phyloP scores from a whole-genome alignment of 2,113 vertebrate genomes.

The Dipodomys stephensi region DNA sequence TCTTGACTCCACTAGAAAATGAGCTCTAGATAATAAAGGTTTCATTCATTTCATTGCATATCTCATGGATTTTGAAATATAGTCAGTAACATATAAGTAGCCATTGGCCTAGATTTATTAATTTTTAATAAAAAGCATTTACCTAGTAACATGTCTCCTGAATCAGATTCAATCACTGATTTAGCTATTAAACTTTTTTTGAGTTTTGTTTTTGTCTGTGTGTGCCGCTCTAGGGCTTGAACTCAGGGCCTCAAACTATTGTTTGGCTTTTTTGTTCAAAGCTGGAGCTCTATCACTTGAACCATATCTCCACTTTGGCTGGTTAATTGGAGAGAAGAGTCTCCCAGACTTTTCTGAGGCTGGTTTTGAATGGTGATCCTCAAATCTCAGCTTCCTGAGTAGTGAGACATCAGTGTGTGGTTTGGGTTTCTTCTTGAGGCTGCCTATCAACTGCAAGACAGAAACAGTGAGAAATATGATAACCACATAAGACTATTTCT shows the following conservation, averaged over 20 bases:
- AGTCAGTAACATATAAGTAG: background rate
- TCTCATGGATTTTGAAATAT: background rate
- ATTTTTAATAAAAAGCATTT: background rate
- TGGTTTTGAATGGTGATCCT: too few species aligned
- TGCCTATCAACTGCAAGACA: background rate
- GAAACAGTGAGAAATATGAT: conserved; percentile 25
- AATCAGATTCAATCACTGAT: background rate
- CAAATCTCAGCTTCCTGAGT: too few species aligned
- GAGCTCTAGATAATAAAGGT: background rate
- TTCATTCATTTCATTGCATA: background rate
- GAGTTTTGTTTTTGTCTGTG: background rate
- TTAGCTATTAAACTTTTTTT: background rate
- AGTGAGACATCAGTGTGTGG: background rate
- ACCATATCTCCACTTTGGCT: too few species aligned
- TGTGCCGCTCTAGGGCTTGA: too few species aligned
- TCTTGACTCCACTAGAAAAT: background rate
- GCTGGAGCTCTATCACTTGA: too few species aligned
- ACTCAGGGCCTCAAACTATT: too few species aligned
- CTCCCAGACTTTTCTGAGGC: too few species aligned
- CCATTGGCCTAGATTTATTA: background rate
- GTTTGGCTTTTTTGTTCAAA: too few species aligned
- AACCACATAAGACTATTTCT: conserved; percentile 5
- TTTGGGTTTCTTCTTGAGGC: background rate
- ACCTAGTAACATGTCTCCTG: background rate
- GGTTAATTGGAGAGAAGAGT: too few species aligned